Evolutionary conservation across 2,113 vertebrate species (phyloP).

Genomic region (Quiscalus mexicanus): DNA sequence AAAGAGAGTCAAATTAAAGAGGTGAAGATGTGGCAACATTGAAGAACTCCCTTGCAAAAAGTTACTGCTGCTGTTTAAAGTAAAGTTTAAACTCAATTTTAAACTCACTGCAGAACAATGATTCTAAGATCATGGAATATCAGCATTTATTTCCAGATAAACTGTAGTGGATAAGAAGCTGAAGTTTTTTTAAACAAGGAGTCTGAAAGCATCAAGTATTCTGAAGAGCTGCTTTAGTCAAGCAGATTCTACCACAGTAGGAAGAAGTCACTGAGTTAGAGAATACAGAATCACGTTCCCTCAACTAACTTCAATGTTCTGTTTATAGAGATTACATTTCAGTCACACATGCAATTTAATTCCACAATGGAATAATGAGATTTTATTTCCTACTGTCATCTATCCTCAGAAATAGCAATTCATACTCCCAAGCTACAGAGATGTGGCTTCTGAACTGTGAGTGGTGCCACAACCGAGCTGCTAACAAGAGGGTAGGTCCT

Average conservation of each 20-base stretch:
- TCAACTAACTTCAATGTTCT: background rate
- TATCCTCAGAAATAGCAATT: background rate
- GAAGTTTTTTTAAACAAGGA: background rate
- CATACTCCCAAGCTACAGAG: background rate
- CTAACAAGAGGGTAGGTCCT: background rate
- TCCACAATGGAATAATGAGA: background rate
- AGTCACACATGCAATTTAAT: background rate
- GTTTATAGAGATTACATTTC: background rate
- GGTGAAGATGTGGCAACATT: background rate
- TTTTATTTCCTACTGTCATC: background rate
- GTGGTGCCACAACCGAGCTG: background rate
- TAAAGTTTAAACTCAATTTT: background rate
- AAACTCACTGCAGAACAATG: background rate
- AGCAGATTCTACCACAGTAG: background rate
- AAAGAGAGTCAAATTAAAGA: background rate
- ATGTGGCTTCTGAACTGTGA: background rate
- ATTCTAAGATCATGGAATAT: background rate
- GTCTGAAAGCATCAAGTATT: background rate
- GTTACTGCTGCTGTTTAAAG: background rate
- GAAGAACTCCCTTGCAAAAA: background rate
- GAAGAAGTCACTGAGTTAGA: background rate
- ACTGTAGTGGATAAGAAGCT: background rate
- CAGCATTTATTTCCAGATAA: background rate
- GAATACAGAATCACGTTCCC: background rate
- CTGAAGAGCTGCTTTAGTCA: background rate